These are phyloP conservation scores for Hydrochoerus hydrochaeris DNA, from an alignment of 2,113 vertebrate genomes.

Conservation along the genomic window DNA sequence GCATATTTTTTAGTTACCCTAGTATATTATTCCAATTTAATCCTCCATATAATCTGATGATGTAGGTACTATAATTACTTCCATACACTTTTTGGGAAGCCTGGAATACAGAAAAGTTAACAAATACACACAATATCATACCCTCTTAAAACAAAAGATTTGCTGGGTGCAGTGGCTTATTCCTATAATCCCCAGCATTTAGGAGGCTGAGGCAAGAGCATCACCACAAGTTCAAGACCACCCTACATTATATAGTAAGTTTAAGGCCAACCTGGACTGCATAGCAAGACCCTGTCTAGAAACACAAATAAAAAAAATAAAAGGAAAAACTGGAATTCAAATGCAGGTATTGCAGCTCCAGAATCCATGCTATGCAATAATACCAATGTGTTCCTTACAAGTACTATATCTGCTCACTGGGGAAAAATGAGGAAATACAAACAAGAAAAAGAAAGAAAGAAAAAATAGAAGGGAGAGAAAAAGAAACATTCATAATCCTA, in stretches of 20 bases:
- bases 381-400: background rate
- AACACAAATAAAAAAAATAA: background rate
- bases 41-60: background rate
- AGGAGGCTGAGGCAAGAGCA: background rate
- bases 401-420: background rate
- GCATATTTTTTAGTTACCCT: background rate
- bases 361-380: background rate
- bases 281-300: background rate
- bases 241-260: background rate
- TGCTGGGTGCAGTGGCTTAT: background rate
- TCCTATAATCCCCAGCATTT: background rate
- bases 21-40: background rate
- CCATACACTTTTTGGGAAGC: background rate
- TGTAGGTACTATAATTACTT: background rate
- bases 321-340: constrained; percentile 31
- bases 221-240: background rate
- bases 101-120: background rate
- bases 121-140: background rate
- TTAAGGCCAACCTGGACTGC: background rate
- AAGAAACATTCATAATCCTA: background rate
- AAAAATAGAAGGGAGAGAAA: background rate
- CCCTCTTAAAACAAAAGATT: constrained; percentile 36
- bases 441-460: background rate
- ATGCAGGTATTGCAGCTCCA: background rate
- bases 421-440: background rate